Percentiles rank a stretch among this genome's conserved stretches.
phyloP scores from a whole-genome alignment of 2,797 vertebrate species.

The Margarornis squamiger region DNA sequence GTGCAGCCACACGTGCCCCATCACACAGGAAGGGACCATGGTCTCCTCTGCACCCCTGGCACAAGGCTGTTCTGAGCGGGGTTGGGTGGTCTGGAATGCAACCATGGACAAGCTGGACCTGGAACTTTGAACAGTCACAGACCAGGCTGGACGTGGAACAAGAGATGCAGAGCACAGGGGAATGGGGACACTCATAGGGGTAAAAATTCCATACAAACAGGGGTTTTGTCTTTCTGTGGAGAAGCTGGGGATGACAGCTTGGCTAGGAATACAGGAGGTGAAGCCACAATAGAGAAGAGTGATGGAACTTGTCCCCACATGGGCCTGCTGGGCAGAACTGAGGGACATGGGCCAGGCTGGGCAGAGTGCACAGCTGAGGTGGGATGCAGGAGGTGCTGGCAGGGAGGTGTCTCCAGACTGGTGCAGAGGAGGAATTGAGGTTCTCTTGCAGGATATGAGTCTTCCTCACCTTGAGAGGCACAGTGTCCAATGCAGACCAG shows the following conservation, averaged over 20 bases:
- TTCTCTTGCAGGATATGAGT: background rate
- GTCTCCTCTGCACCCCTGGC: background rate
- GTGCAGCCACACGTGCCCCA: fast-evolving
- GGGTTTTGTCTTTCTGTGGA: background rate
- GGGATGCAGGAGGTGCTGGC: background rate
- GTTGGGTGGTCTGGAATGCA: background rate
- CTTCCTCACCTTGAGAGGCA: background rate
- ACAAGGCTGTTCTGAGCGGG: background rate
- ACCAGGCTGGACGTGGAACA: background rate
- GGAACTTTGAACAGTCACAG: background rate
- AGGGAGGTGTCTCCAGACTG: background rate
- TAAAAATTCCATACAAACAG: background rate
- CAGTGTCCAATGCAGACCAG: background rate
- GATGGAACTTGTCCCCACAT: background rate
- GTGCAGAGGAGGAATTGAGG: background rate
- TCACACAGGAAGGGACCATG: fast-evolving
- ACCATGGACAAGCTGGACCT: background rate
- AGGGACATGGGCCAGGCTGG: background rate
- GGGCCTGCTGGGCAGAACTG: background rate
- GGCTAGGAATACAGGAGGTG: background rate
- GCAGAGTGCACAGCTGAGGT: background rate
- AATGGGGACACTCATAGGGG: fast-evolving
- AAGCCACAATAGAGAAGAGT: background rate
- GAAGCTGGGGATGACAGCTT: background rate
- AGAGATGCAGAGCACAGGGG: background rate